phyloP scores from a whole-genome alignment of 1,140 invertebrate species.

The Papilio glaucus region DNA sequence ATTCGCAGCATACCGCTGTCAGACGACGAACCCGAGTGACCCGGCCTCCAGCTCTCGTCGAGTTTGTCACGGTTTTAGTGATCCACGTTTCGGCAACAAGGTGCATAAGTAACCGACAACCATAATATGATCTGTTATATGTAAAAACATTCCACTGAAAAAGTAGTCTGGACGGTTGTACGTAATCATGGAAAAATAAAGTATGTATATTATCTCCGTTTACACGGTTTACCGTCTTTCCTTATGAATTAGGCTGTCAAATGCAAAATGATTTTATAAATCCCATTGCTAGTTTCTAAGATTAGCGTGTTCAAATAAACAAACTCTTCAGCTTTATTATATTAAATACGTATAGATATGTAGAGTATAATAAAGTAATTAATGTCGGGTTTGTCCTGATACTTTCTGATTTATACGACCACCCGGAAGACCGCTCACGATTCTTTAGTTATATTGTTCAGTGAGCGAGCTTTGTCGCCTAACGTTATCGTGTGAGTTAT shows the following conservation, averaged over 20 bases:
- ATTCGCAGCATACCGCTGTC: conserved; percentile 4
- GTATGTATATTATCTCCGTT: too few relatives aligned
- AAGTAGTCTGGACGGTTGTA: too few relatives aligned
- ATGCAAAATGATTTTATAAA: too few relatives aligned
- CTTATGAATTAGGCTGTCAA: too few relatives aligned
- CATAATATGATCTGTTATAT: background rate
- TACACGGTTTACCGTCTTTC: too few relatives aligned
- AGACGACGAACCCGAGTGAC: conserved; percentile 8
- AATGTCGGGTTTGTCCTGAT: background rate
- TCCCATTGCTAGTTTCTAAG: too few relatives aligned
- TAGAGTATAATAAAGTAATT: background rate
- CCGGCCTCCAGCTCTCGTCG: background rate
- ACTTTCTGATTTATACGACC: background rate
- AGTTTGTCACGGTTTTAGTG: background rate
- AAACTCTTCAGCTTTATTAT: background rate
- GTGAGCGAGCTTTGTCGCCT: background rate
- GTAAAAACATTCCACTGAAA: too few relatives aligned
- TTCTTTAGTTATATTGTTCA: background rate
- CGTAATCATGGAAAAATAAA: too few relatives aligned
- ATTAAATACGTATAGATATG: background rate
- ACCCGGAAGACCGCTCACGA: background rate
- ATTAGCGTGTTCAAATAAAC: too few relatives aligned
- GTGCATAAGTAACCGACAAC: background rate
- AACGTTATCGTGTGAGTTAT: conserved; percentile 37
- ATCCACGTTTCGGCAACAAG: background rate